Conservation (phyloP, 2,797 vertebrate species). For the Garrulus glandarius region DNA sequence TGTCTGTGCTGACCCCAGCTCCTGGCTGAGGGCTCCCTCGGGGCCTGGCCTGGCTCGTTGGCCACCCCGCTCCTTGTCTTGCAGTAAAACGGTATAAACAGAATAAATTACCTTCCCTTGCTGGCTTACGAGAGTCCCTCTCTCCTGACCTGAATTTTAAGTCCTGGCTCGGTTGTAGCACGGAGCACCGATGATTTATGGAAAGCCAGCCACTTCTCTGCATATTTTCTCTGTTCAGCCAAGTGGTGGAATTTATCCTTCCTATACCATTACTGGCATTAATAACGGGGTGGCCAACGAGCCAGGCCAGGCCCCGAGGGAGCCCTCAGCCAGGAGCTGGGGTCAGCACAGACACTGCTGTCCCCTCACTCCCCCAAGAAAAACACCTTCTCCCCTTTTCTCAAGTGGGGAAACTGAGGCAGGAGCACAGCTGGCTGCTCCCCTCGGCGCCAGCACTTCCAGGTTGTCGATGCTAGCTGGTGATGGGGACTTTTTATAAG, state of each 20-base stretch:
- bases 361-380: background rate
- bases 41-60: constrained; percentile 27
- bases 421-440: background rate
- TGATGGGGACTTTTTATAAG: fast-evolving
- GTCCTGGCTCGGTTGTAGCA: constrained; percentile 50
- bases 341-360: fast-evolving
- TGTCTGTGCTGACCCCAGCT: background rate
- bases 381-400: background rate
- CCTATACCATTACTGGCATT: constrained; percentile 64
- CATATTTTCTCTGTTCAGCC: constrained; percentile 72
- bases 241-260: constrained; percentile 74
- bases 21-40: background rate
- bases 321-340: background rate
- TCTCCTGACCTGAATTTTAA: constrained; percentile 79
- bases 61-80: constrained; percentile 27
- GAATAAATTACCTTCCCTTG: constrained; percentile 74
- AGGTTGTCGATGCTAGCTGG: fast-evolving
- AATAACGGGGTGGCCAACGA: constrained; percentile 59
- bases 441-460: background rate
- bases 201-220: constrained; percentile 61
- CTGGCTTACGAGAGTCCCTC: constrained; percentile 65
- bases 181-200: constrained; percentile 71
- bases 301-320: background rate
- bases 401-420: background rate
- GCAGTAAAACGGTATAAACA: constrained; percentile 78